These are phyloP conservation scores for Pteronotus mesoamericanus DNA, from an alignment of 2,797 vertebrate genomes.

Conservation along the genomic window DNA sequence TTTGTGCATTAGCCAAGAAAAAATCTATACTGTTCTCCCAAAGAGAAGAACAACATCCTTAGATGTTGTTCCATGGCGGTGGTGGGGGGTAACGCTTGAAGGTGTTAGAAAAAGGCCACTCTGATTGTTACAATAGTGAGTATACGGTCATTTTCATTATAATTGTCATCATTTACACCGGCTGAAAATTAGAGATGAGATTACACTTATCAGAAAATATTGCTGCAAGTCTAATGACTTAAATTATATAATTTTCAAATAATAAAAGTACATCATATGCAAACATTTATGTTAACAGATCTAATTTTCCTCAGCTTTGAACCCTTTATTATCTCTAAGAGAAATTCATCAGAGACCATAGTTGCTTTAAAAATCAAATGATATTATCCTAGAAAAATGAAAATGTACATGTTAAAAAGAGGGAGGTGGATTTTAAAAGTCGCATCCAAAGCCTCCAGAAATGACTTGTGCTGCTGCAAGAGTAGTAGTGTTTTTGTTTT, in stretches of 20 bases:
- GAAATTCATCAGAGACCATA: background rate
- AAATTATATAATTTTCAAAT: background rate
- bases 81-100: too few relatives aligned
- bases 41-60: background rate
- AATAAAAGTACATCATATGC: background rate
- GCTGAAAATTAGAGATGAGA: background rate
- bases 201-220: background rate
- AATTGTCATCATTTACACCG: background rate
- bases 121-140: background rate
- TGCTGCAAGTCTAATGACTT: background rate
- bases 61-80: fast-evolving
- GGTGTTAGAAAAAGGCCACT: background rate
- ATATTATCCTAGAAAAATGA: background rate
- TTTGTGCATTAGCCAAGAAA: background rate
- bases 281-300: background rate
- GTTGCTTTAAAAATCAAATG: conserved; percentile 28
- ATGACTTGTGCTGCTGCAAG: background rate
- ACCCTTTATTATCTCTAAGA: background rate
- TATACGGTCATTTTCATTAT: background rate
- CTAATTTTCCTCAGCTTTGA: background rate
- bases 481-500: background rate
- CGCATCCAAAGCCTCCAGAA: background rate
- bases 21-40: background rate
- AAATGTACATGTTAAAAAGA: background rate
- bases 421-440: background rate